Base-by-base conservation (phyloP, 2,888 invertebrate species). In the Rugalucina vietnamica region DNA sequence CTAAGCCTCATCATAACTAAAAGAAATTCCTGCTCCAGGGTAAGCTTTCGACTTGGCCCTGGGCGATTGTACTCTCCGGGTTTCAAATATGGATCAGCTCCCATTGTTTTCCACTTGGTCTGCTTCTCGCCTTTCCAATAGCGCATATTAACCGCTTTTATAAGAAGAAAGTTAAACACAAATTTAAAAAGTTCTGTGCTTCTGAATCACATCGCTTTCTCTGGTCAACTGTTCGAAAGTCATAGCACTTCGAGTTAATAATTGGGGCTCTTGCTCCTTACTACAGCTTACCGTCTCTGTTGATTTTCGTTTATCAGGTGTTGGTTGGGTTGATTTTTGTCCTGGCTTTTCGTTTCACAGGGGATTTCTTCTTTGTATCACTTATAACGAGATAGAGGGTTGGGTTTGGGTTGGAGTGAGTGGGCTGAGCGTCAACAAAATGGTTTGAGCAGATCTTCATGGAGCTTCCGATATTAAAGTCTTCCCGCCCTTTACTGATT, bases 81-180 rank as follows among this genome's bases (percentile, higher is more conserved):
- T 32, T 60, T 60, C 10, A 29, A 27, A 32, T 27, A 60, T 5
- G 60, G 60, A 21, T 60, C 60, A 21, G 24, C 29, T 3, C 60
- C 60, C 75, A 29, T 71, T 75, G 18, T 49, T 34, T 54, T 76
- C 72, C 2, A 74, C 76, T 37, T 34, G n/a, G 76, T 79, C 32
- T 79, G 79, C 34, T 70, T 76, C 21, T 32, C 36, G 14, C 79
- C 84, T 37, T 81, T 84, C 74, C 84, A 81, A 50, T 80, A 80
- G 3, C 39, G 65, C 74, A 81, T 73, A 37, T 80, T 37, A 18
- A 24, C 24, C 12, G 71, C 71, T 14, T 71, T 36, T 2, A 39
- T 12, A 12, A 24, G n/a, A 34, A 71, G n/a, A 71, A 39, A 76
- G 43, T 43, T 50, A 77, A 81, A 84, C 27, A 84, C 34, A 43